Evolutionary conservation across 2,888 invertebrate genomes (phyloP).

Genomic region (Rhingia rostrata): DNA sequence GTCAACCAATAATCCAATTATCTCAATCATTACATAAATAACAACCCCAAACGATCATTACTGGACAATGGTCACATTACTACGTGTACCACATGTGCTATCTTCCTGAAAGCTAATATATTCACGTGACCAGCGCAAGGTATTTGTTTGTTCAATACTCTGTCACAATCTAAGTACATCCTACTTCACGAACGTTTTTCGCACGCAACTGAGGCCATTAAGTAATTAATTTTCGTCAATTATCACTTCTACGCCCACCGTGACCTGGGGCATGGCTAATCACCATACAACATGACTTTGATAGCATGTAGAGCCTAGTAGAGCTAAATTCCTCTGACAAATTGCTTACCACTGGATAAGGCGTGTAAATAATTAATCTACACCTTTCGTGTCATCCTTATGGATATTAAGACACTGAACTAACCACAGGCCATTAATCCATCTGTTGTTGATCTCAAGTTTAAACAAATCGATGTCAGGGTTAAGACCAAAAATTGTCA

Average conservation of each 20-base stretch:
- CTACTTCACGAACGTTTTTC: slow-evolving; percentile 17
- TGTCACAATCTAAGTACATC: neutral
- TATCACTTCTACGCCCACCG: slow-evolving; percentile 27
- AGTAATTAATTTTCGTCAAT: slow-evolving; percentile 54
- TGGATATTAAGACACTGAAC: slow-evolving; percentile 22
- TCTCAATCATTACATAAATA: too few relatives aligned
- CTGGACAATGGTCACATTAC: too few relatives aligned
- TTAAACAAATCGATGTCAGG: slow-evolving; percentile 34
- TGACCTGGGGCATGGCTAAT: slow-evolving; percentile 15
- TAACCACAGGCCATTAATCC: slow-evolving; percentile 32
- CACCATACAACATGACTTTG: slow-evolving; percentile 12
- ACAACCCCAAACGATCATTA: too few relatives aligned
- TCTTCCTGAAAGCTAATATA: neutral
- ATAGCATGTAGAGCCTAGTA: slow-evolving; percentile 28
- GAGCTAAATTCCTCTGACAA: slow-evolving; percentile 10
- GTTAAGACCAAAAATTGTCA: slow-evolving; percentile 19
- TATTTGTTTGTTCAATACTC: neutral
- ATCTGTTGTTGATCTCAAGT: slow-evolving; percentile 36
- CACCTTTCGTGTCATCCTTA: slow-evolving; percentile 15
- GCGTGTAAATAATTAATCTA: slow-evolving; percentile 46
- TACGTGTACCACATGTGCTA: too few relatives aligned
- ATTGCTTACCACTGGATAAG: slow-evolving; percentile 14
- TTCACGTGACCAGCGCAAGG: neutral
- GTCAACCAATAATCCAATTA: too few relatives aligned
- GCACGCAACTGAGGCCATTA: slow-evolving; percentile 37